Evolutionary conservation across 2,888 invertebrate genomes (phyloP).

Genomic region (Nematopogon swammerdamellus): DNA sequence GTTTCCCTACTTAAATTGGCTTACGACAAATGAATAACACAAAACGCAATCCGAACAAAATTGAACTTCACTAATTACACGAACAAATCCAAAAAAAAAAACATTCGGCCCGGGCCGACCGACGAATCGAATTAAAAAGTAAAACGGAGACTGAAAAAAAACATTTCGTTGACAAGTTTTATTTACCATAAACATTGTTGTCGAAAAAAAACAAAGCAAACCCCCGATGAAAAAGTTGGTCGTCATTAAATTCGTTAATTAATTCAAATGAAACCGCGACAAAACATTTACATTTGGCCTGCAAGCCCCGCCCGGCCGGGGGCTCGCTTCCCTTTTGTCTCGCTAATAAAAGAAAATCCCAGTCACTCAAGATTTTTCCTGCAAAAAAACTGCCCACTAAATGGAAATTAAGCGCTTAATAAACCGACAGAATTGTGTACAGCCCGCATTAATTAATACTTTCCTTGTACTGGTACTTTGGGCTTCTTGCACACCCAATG

Average conservation of each 20-base stretch:
- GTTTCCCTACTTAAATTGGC: slow-evolving; percentile 37
- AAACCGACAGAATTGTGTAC: slow-evolving; percentile 31
- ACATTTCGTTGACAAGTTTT: slow-evolving; percentile 54
- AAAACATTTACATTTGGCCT: slow-evolving; percentile 44
- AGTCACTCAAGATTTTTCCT: slow-evolving; percentile 29
- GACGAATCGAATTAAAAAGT: slow-evolving; percentile 44
- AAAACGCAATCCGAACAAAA: slow-evolving; percentile 33
- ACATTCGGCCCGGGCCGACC: slow-evolving; percentile 23
- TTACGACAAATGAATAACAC: slow-evolving; percentile 41
- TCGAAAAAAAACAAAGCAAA: slow-evolving; percentile 23
- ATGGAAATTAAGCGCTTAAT: slow-evolving; percentile 50
- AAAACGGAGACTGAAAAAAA: slow-evolving; percentile 32
- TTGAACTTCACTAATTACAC: slow-evolving; percentile 55
- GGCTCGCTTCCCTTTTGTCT: slow-evolving; percentile 28
- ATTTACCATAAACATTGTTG: slow-evolving; percentile 56
- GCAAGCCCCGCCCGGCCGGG: slow-evolving; percentile 5
- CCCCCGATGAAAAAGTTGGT: slow-evolving; percentile 43
- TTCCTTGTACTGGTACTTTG: slow-evolving; percentile 35
- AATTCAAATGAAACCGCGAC: slow-evolving; percentile 54
- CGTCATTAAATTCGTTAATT: slow-evolving; percentile 54
- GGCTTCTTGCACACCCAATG: neutral
- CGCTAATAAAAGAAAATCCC: slow-evolving; percentile 33
- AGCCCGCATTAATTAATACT: slow-evolving; percentile 44
- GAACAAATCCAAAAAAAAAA: slow-evolving; percentile 51
- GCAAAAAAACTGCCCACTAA: slow-evolving; percentile 32